Evolutionary conservation across 1,140 invertebrate species (phyloP).

Genomic region (Eumeta japonica): DNA sequence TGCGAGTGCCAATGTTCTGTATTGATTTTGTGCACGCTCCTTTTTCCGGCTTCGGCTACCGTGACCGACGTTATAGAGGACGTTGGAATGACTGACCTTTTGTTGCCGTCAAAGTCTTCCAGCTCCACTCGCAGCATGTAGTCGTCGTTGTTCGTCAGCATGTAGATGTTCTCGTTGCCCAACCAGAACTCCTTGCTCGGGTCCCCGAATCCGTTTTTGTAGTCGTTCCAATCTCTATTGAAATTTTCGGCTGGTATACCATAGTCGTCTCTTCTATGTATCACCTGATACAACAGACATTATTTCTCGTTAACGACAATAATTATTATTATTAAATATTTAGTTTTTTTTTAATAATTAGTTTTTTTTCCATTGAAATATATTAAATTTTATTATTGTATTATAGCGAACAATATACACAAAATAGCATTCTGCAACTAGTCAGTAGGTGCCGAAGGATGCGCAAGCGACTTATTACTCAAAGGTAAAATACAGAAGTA

Average conservation of each 20-base stretch:
- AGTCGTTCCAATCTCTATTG: slow-evolving; percentile 92
- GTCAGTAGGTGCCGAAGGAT: too few relatives aligned
- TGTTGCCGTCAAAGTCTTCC: slow-evolving; percentile 91
- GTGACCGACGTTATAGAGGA: too few relatives aligned
- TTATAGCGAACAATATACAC: too few relatives aligned
- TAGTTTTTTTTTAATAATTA: not conserved
- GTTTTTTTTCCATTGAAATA: not conserved
- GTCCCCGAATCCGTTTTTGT: slow-evolving; percentile 93
- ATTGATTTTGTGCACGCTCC: too few relatives aligned
- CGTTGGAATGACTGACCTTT: slow-evolving; percentile 65
- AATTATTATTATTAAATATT: not conserved
- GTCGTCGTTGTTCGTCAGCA: slow-evolving; percentile 92
- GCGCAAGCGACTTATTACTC: too few relatives aligned
- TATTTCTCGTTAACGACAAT: not conserved
- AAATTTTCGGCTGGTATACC: slow-evolving; percentile 87
- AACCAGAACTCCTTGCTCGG: slow-evolving; percentile 89
- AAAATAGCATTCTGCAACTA: too few relatives aligned
- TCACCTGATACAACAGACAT: slow-evolving; percentile 64
- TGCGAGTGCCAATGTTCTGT: too few relatives aligned
- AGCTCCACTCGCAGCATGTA: slow-evolving; percentile 86
- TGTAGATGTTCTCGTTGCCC: slow-evolving; percentile 92
- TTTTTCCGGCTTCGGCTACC: too few relatives aligned
- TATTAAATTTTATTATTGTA: too few relatives aligned
- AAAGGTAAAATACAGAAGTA: too few relatives aligned
- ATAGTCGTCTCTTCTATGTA: slow-evolving; percentile 84